These are phyloP conservation scores for Laothoe populi DNA, from an alignment of 2,888 invertebrate genomes.

Conservation along the genomic window DNA sequence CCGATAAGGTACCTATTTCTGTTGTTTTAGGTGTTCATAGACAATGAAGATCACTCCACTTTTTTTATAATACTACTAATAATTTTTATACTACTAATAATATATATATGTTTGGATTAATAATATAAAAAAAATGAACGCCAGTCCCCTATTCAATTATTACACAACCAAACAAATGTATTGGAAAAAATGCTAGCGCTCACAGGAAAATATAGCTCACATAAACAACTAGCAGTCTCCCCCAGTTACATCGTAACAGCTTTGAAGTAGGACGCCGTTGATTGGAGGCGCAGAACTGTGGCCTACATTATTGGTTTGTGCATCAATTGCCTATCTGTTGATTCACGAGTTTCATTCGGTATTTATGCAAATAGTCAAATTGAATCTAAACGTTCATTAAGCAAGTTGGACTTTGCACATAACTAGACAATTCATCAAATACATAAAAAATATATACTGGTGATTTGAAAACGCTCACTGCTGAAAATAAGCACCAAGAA, in stretches of 20 bases:
- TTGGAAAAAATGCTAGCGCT: neutral
- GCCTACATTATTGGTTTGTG: conserved; percentile 27
- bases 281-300: conserved; percentile 22
- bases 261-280: conserved; percentile 26
- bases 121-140: neutral
- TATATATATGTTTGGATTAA: too few relatives aligned
- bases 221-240: conserved; percentile 28
- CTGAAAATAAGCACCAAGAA: too few relatives aligned
- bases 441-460: too few relatives aligned
- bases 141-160: neutral
- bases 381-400: too few relatives aligned
- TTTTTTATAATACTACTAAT: too few relatives aligned
- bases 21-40: too few relatives aligned
- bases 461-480: too few relatives aligned
- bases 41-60: too few relatives aligned
- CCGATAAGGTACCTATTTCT: too few relatives aligned
- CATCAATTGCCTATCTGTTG: conserved; percentile 28
- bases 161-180: neutral
- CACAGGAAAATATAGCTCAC: conserved; percentile 8
- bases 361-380: conserved; percentile 19
- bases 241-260: conserved; percentile 30
- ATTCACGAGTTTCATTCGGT: conserved; percentile 19
- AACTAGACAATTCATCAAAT: too few relatives aligned
- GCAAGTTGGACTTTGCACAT: too few relatives aligned
- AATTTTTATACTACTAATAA: too few relatives aligned